phyloP scores from a whole-genome alignment of 2,797 vertebrate species.

The Threskiornis aethiopicus region DNA sequence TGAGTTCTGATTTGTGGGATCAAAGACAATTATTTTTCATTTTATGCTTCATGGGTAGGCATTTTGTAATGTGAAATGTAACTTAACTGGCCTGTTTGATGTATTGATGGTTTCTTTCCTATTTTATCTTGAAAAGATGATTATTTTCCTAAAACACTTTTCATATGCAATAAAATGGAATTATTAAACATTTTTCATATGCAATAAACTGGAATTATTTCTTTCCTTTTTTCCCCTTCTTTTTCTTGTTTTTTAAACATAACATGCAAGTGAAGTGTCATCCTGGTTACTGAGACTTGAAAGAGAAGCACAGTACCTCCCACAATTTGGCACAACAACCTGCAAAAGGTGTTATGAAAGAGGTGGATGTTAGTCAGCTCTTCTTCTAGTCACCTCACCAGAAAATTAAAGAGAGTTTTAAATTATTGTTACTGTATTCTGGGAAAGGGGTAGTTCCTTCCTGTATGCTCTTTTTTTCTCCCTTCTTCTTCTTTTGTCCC shows the following conservation, averaged over 20 bases:
- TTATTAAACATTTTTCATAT: not conserved
- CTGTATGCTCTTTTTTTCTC: not conserved
- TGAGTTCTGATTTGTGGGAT: not conserved
- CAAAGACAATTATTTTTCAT: not conserved
- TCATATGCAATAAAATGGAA: not conserved
- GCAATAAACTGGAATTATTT: not conserved
- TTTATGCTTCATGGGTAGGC: not conserved
- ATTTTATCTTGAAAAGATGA: not conserved
- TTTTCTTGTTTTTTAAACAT: not conserved
- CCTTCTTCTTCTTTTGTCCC: not conserved
- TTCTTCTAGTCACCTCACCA: not conserved
- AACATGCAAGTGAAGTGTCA: not conserved
- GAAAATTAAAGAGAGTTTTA: not conserved
- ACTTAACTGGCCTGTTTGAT: not conserved
- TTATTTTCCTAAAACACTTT: not conserved
- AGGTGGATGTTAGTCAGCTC: not conserved
- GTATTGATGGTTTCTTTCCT: not conserved
- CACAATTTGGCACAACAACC: not conserved
- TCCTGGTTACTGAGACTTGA: not conserved
- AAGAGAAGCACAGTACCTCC: not conserved
- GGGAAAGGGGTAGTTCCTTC: not conserved
- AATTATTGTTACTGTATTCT: not conserved
- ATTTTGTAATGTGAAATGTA: not conserved
- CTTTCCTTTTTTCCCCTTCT: accelerated
- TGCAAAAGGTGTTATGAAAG: not conserved